These are phyloP conservation scores for Peromyscus maniculatus DNA, from an alignment of 2,113 vertebrate genomes.

Conservation along the genomic window DNA sequence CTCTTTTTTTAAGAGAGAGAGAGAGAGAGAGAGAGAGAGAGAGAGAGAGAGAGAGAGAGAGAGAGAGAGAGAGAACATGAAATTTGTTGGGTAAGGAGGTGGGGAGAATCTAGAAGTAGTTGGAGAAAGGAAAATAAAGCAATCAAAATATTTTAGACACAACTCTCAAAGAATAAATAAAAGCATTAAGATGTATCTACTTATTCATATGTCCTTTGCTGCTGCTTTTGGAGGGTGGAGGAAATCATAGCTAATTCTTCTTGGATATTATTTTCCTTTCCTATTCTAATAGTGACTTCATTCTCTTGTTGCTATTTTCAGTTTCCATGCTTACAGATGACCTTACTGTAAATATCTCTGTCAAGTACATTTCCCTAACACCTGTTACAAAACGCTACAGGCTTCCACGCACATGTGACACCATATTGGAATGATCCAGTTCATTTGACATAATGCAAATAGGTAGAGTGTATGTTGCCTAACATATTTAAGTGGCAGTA, in stretches of 20 bases:
- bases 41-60: not conserved
- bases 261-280: not conserved
- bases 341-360: slow-evolving; percentile 85
- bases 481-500: slow-evolving; percentile 77
- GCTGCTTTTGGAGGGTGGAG: not conserved
- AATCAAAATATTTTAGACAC: not conserved
- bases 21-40: not conserved
- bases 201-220: not conserved
- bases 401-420: slow-evolving; percentile 91
- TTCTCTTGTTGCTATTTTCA: slow-evolving; percentile 71
- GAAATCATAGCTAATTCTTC: not conserved
- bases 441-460: slow-evolving; percentile 89
- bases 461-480: slow-evolving; percentile 86
- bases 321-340: slow-evolving; percentile 80
- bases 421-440: slow-evolving; percentile 94
- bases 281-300: slow-evolving; percentile 17
- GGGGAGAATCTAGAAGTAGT: not conserved
- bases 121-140: not conserved
- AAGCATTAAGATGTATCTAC: not conserved
- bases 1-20: not conserved
- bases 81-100: not conserved
- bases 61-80: not conserved
- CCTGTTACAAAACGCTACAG: slow-evolving; percentile 91
- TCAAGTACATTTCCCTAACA: slow-evolving; percentile 85
- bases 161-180: not conserved